Percentiles rank a stretch among this genome's conserved stretches.
phyloP scores from a whole-genome alignment of 2,113 vertebrate genomes.

The Tetrax tetrax region DNA sequence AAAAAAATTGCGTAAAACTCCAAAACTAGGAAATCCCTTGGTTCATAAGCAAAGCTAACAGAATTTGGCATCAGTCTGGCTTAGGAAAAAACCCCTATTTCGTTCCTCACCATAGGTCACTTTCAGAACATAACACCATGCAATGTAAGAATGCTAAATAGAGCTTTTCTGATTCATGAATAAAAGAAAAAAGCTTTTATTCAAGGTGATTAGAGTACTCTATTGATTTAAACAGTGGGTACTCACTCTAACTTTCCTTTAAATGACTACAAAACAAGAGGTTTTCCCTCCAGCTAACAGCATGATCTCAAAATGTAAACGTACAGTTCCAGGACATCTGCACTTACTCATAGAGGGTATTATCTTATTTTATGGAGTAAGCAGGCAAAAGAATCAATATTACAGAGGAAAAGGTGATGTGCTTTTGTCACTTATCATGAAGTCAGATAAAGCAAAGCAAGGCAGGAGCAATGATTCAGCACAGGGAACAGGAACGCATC shows the following conservation, averaged over 20 bases:
- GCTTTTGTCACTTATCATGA: not conserved
- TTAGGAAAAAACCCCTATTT: not conserved
- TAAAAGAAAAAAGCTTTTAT: conserved; percentile 51
- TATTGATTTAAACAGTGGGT: not conserved
- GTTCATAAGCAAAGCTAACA: not conserved
- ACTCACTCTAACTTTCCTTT: not conserved
- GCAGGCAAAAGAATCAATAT: not conserved
- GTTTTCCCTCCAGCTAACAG: not conserved
- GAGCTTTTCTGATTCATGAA: not conserved
- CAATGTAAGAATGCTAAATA: conserved; percentile 4
- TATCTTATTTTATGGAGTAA: not conserved
- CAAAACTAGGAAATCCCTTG: not conserved
- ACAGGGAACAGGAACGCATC: not conserved
- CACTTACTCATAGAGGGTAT: not conserved
- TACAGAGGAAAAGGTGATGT: not conserved
- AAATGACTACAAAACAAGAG: not conserved
- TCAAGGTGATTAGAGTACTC: conserved; percentile 31
- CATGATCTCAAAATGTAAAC: not conserved
- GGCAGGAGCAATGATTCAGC: not conserved
- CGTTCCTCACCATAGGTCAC: not conserved
- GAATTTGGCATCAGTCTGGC: not conserved
- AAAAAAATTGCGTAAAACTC: not conserved
- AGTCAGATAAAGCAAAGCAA: not conserved
- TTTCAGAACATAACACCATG: not conserved
- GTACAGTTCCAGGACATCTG: not conserved